Evolutionary conservation across 2,888 invertebrate genomes (phyloP).

Genomic region (Horisme vitalbata): DNA sequence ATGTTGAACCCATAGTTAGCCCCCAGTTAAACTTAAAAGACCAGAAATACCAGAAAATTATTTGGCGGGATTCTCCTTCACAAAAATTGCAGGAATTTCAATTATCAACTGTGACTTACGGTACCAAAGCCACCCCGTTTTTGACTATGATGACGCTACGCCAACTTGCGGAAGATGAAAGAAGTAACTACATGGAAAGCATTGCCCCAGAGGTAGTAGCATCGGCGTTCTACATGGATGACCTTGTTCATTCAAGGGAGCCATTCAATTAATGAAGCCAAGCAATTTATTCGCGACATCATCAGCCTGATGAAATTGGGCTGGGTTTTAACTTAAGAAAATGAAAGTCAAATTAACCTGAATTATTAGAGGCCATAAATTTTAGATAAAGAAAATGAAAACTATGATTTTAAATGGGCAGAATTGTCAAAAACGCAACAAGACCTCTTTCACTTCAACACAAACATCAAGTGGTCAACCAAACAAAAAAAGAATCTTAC

Average conservation of each 20-base stretch:
- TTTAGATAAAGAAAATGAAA: neutral
- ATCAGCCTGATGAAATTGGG: neutral
- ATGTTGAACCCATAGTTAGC: too few species aligned
- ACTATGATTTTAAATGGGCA: slow-evolving; percentile 18
- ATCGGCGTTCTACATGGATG: neutral
- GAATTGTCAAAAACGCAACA: slow-evolving; percentile 10
- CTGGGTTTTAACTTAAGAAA: too few species aligned
- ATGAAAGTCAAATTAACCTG: neutral
- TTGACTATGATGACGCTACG: too few species aligned
- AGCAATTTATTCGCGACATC: neutral
- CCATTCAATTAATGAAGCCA: neutral
- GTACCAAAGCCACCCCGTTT: too few species aligned
- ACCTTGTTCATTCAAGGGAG: neutral
- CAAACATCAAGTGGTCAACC: neutral
- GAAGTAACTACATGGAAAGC: neutral
- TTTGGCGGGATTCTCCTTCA: slow-evolving; percentile 10
- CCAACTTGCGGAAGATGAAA: neutral
- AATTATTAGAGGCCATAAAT: neutral
- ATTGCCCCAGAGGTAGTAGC: neutral
- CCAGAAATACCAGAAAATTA: slow-evolving; percentile 26
- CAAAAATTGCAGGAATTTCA: neutral
- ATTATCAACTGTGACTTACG: too few species aligned
- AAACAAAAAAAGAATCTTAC: slow-evolving; percentile 16
- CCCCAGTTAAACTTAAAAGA: too few species aligned
- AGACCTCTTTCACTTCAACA: slow-evolving; percentile 21